These are phyloP conservation scores for Zophobas atratus DNA, from an alignment of 1,140 invertebrate genomes.

Conservation along the genomic window DNA sequence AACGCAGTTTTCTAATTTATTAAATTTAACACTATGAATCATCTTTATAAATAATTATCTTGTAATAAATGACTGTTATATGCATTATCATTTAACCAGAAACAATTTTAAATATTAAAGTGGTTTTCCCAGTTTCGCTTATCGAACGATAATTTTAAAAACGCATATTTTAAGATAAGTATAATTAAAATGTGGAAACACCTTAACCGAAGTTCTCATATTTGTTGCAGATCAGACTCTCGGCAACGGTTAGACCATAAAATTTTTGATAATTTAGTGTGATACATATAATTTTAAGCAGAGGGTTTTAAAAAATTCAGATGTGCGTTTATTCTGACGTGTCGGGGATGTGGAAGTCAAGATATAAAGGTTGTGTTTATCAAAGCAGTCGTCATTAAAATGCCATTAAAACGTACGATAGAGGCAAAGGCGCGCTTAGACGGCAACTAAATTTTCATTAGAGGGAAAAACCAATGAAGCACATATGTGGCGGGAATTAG, in stretches of 20 bases:
- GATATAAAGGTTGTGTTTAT: conserved; percentile 23
- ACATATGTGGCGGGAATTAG: conserved; percentile 40
- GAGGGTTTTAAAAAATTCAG: no score
- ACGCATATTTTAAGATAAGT: conserved; percentile 39
- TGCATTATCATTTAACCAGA: conserved; percentile 29
- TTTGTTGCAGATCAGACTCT: conserved; percentile 17
- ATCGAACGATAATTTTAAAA: conserved; percentile 38
- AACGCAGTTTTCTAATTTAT: not conserved
- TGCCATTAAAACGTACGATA: conserved; percentile 36
- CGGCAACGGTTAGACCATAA: not conserved
- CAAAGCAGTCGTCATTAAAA: conserved; percentile 44
- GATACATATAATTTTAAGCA: no score
- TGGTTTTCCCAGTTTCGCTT: conserved; percentile 39
- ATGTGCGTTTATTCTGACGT: no score
- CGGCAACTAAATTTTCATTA: conserved; percentile 45
- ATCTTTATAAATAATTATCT: conserved; percentile 44
- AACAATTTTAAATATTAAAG: conserved; percentile 42
- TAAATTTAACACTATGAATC: conserved; percentile 29
- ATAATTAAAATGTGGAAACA: conserved; percentile 33
- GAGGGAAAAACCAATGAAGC: conserved; percentile 39
- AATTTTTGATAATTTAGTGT: not conserved
- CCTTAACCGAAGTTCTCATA: conserved; percentile 21
- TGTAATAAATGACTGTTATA: conserved; percentile 30
- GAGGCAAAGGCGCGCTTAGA: conserved; percentile 24
- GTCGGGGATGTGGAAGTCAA: not conserved